Evolutionary conservation across 2,113 vertebrate species (phyloP), one percentile per base, ranked within the genome.

Genomic region (Vanacampus margaritifer): DNA sequence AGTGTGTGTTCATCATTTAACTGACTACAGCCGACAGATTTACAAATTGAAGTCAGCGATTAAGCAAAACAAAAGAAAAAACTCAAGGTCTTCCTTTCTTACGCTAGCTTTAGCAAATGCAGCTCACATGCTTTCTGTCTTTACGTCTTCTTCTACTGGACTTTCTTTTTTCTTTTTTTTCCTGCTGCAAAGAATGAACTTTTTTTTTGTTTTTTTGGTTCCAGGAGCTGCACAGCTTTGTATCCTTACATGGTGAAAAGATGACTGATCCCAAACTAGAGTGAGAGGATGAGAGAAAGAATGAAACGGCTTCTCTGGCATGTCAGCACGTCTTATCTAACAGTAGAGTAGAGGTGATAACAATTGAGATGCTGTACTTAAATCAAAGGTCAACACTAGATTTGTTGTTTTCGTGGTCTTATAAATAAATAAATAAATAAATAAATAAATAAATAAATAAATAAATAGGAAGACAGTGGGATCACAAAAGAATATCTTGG

Each of bases 161-260:
- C 23, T n/a, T n/a, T 39, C 51, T 36, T 24, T n/a, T 46, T 41
- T 0, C 11, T 68, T 35, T 68, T 35, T 43, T 67, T 59, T 76
- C 45, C 19, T 68, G 61, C 46, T 63, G 39, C 0, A 70, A 59
- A 41, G 56, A 51, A 19, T 70, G 72, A 80, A 2, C 12, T 53
- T 37, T 23, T 67, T 43, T 6, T n/a, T 2, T 53, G n/a, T 45
- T 48, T 26, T 56, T 23, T 64, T 23, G 13, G 19, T 56, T 68
- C 35, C 65, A 9, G 58, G 59, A 67, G 67, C 17, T 11, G 71
- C 39, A 28, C 1, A 41, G 69, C 77, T 73, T 65, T 60, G 67
- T 71, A 84, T 68, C 87, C 87, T 83, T 88, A 87, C 75, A 88
- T 87, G 87, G 87, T 79, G 76, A 87, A 81, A 82, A 64, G 37